Evolutionary conservation across 2,113 vertebrate genomes (phyloP).

Genomic region (Calidris pygmaea): DNA sequence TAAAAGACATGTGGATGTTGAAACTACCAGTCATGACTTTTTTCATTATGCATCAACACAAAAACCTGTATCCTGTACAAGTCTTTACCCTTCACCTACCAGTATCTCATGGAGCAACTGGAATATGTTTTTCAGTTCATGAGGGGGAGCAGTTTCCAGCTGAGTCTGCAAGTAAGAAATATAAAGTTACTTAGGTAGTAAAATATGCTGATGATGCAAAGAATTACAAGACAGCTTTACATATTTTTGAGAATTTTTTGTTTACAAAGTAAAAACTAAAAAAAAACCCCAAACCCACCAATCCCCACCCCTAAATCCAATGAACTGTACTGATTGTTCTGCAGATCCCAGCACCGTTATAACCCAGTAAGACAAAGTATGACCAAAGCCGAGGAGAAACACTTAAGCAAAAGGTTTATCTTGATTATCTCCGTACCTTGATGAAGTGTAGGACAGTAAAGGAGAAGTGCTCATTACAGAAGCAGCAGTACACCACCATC

Average conservation of each 20-base stretch:
- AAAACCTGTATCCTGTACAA: neutral
- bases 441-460: conserved; percentile 90
- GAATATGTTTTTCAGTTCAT: conserved; percentile 96
- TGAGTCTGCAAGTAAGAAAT: conserved; percentile 80
- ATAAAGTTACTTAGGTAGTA: neutral
- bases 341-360: neutral
- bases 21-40: neutral
- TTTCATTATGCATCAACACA: accelerated
- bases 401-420: neutral
- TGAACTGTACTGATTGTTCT: neutral
- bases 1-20: accelerated
- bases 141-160: conserved; percentile 92
- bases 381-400: neutral
- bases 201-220: neutral
- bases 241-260: neutral
- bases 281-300: neutral
- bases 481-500: conserved; percentile 95
- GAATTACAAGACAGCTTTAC: neutral
- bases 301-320: neutral
- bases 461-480: conserved; percentile 94
- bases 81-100: conserved; percentile 74
- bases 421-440: conserved; percentile 79
- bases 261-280: neutral
- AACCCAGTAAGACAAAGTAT: neutral
- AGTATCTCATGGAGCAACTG: conserved; percentile 94